A percentile compares a stretch with the other conserved stretches of the same genome.
Evolutionary conservation across 2,888 invertebrate genomes (phyloP).

Genomic region (Brachynemurus nebulosus): DNA sequence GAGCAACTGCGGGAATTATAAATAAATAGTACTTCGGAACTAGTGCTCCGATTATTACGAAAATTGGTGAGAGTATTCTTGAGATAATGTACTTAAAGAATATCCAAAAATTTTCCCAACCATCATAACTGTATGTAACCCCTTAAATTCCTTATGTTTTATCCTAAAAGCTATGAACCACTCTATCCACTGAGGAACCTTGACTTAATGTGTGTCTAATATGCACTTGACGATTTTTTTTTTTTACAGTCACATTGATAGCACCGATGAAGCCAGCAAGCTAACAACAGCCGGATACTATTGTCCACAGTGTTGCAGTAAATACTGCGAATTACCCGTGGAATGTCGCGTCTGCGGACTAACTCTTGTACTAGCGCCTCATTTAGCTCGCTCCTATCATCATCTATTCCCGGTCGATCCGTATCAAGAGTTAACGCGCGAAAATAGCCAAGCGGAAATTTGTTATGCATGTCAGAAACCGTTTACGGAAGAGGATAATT

Average conservation of each 20-base stretch:
- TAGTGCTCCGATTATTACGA: too few relatives aligned
- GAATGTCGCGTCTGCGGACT: slow-evolving; percentile 93
- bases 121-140: too few relatives aligned
- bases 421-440: slow-evolving; percentile 57
- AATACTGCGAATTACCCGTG: slow-evolving; percentile 95
- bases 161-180: too few relatives aligned
- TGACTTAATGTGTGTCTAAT: too few relatives aligned
- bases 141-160: too few relatives aligned
- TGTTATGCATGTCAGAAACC: slow-evolving; percentile 65
- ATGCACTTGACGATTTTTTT: too few relatives aligned
- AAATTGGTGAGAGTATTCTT: too few relatives aligned
- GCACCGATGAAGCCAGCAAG: slow-evolving; percentile 49
- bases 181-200: too few relatives aligned
- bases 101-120: too few relatives aligned
- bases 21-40: too few relatives aligned
- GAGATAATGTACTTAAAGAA: too few relatives aligned
- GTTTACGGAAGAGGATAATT: slow-evolving; percentile 56
- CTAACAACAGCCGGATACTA: slow-evolving; percentile 66
- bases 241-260: slow-evolving; percentile 63
- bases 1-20: too few relatives aligned
- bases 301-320: slow-evolving; percentile 92
- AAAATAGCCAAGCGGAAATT: slow-evolving; percentile 40
- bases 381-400: slow-evolving; percentile 93
- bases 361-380: slow-evolving; percentile 93
- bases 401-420: slow-evolving; percentile 88